Base-by-base conservation (phyloP, 2,888 invertebrate species). In the Phalera bucephala region DNA sequence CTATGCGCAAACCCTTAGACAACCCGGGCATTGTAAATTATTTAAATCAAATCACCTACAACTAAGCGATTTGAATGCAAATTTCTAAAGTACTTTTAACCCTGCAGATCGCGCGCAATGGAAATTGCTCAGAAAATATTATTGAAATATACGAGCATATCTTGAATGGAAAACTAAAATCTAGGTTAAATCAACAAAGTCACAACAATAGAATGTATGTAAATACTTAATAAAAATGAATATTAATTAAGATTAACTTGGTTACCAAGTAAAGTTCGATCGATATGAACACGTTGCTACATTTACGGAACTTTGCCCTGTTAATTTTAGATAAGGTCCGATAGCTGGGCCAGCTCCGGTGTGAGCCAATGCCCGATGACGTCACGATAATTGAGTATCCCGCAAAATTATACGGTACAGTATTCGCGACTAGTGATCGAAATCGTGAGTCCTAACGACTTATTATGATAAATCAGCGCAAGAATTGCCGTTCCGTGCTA, bases 231-330 rank as follows among this genome's bases (percentile, higher is more conserved):
- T 44, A 42, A 43, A 14, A 26, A 38, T 41, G 37, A 38, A 47
- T 50, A 43, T 40, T 30, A 38, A 45, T 47, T 11, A 11, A 51
- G 38, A 45, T 44, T 34, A 48, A 45, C 48, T 43, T 52, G 26
- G 38, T 17, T 10, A 28, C 28, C 45, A 28, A 22, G 42, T 46
- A 45, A 46, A 39, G 38, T 44, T 27, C 43, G 47, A 35, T 39
- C 35, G 25, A 43, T 43, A 46, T 50, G 44, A 50, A 40, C 40
- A 40, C 32, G 45, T 58, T 52, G 39, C 58, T 63, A 70, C 68
- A 69, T 71, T 72, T 56, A 58, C 73, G 72, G 72, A 68, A 72
- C 65, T 54, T 52, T 55, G 58, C 49, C 59, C 69, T 68, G 65
- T 70, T 73, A 72, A 75, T 68, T 70, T 71, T 52, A 72, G 67